These are phyloP conservation scores for Drosophila leonis DNA, from an alignment of 2,888 invertebrate genomes.

Conservation along the genomic window DNA sequence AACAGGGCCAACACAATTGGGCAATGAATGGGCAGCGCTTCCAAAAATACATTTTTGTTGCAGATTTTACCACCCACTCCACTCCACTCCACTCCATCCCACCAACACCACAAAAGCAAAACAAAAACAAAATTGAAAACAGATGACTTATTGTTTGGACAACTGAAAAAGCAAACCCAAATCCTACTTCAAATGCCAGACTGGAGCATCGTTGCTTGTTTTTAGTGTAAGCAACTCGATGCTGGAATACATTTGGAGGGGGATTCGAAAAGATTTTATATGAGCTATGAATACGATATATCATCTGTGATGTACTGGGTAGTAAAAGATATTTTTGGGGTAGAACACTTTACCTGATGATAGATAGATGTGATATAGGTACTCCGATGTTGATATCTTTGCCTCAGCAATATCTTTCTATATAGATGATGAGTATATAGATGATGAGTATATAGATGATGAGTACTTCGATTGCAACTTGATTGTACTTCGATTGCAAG, in stretches of 20 bases:
- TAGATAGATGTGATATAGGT: background rate
- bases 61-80: background rate
- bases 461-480: background rate
- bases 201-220: background rate
- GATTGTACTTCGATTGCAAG: background rate
- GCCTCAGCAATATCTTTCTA: background rate
- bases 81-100: background rate
- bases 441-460: no score
- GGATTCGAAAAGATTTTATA: background rate
- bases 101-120: background rate
- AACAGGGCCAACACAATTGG: constrained; percentile 17
- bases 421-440: no score
- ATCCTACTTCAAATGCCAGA: constrained; percentile 7
- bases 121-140: constrained; percentile 12
- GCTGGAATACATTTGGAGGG: background rate
- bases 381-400: background rate
- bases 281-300: background rate
- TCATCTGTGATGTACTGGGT: background rate
- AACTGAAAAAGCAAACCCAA: constrained; percentile 6
- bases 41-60: constrained; percentile 8
- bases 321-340: background rate
- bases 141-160: constrained; percentile 18
- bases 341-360: background rate
- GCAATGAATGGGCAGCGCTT: constrained; percentile 12
- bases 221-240: background rate